Percentiles rank a stretch among this genome's conserved stretches.
Evolutionary conservation across 2,888 invertebrate species (phyloP).

Genomic region (Coenonympha arcania): DNA sequence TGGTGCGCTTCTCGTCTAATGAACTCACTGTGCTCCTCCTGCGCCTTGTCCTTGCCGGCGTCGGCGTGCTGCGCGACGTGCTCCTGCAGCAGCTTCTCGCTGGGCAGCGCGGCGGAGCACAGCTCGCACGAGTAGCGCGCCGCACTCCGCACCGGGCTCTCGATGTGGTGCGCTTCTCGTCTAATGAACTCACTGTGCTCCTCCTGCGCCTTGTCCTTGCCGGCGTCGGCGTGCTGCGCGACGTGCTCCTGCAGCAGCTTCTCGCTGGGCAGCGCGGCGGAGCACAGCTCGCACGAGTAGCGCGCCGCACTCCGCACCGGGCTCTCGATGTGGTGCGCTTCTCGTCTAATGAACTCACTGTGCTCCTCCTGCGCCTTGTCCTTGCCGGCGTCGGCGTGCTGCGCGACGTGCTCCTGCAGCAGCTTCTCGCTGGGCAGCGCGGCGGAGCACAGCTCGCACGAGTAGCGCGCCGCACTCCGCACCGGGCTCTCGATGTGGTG

Average conservation of each 20-base stretch:
- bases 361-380: no score
- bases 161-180: constrained; percentile 48
- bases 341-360: constrained; percentile 44
- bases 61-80: constrained; percentile 34
- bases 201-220: constrained; percentile 10
- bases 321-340: constrained; percentile 43
- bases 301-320: constrained; percentile 33
- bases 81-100: constrained; percentile 32
- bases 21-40: no score
- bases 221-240: constrained; percentile 27
- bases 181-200: no score
- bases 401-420: constrained; percentile 38
- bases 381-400: constrained; percentile 16
- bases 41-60: constrained; percentile 10
- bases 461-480: constrained; percentile 31
- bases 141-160: constrained; percentile 31
- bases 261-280: constrained; percentile 32
- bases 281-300: constrained; percentile 40
- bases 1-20: constrained; percentile 54
- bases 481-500: constrained; percentile 41
- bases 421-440: constrained; percentile 31
- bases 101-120: constrained; percentile 39
- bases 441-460: constrained; percentile 42
- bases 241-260: constrained; percentile 37
- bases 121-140: constrained; percentile 37